Conservation (phyloP, 2,797 vertebrate species). For the Linurgus olivaceus region DNA sequence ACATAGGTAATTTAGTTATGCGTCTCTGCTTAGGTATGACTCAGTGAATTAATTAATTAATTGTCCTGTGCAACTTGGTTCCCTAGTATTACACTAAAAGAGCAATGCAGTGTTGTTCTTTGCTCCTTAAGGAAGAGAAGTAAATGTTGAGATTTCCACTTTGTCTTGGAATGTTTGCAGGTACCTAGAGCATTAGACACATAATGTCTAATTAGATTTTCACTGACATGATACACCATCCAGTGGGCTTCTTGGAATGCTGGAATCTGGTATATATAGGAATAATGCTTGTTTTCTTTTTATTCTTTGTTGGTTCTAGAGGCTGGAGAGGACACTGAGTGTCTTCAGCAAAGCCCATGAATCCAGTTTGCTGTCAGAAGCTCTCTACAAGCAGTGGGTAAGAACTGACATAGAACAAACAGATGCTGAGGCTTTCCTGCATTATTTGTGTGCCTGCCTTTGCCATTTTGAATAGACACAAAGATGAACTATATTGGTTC, state of each 20-base stretch:
- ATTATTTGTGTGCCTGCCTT: not conserved
- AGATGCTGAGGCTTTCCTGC: not conserved
- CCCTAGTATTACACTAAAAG: not conserved
- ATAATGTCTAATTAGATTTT: not conserved
- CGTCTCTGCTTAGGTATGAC: not conserved
- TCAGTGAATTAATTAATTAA: not conserved
- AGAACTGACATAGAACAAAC: not conserved
- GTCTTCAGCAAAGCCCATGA: conserved; percentile 84
- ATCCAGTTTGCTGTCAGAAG: conserved; percentile 79
- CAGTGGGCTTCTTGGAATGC: not conserved
- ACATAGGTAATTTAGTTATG: not conserved
- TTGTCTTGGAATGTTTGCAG: not conserved
- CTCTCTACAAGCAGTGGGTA: conserved; percentile 91
- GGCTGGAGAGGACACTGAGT: conserved; percentile 80
- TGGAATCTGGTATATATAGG: not conserved
- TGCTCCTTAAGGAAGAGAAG: not conserved
- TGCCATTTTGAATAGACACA: not conserved
- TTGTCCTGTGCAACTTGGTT: not conserved
- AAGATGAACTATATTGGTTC: not conserved
- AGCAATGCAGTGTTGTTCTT: not conserved
- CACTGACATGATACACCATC: not conserved
- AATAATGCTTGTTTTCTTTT: not conserved
- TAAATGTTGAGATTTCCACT: not conserved
- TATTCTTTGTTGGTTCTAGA: conserved; percentile 74
- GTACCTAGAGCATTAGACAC: not conserved